Evolutionary conservation across 1,140 invertebrate species (phyloP).

Genomic region (Trichonephila clavata): DNA sequence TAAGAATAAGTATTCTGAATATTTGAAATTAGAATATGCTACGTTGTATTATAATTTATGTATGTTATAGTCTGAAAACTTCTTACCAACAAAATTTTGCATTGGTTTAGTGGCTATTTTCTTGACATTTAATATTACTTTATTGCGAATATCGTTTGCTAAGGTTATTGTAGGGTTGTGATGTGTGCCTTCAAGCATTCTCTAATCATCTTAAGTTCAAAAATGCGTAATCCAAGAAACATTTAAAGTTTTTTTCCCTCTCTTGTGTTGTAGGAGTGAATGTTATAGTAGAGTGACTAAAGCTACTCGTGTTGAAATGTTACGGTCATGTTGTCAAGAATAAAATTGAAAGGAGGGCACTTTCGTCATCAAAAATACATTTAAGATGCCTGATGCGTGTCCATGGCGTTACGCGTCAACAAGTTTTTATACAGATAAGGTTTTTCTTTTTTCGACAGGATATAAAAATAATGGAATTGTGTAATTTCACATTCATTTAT

Average conservation of each 20-base stretch:
- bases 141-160: too few relatives aligned
- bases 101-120: too few relatives aligned
- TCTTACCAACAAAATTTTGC: too few relatives aligned
- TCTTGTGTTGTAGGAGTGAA: neutral
- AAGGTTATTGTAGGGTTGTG: too few relatives aligned
- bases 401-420: neutral
- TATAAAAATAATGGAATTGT: neutral
- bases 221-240: neutral
- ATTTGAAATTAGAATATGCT: too few relatives aligned
- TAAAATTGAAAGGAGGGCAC: neutral
- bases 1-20: too few relatives aligned
- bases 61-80: too few relatives aligned
- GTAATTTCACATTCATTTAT: neutral
- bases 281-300: neutral
- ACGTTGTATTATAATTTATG: too few relatives aligned
- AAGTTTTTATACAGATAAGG: neutral
- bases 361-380: neutral
- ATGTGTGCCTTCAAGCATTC: neutral
- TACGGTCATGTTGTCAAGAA: conserved; percentile 23
- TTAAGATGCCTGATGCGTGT: neutral
- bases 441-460: neutral
- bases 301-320: neutral
- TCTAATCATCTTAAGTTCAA: neutral
- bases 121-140: too few relatives aligned
- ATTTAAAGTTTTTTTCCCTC: neutral